Evolutionary conservation across 2,888 invertebrate species (phyloP), one percentile per base, ranked within the genome.

Genomic region (Caenorhabditis becei): DNA sequence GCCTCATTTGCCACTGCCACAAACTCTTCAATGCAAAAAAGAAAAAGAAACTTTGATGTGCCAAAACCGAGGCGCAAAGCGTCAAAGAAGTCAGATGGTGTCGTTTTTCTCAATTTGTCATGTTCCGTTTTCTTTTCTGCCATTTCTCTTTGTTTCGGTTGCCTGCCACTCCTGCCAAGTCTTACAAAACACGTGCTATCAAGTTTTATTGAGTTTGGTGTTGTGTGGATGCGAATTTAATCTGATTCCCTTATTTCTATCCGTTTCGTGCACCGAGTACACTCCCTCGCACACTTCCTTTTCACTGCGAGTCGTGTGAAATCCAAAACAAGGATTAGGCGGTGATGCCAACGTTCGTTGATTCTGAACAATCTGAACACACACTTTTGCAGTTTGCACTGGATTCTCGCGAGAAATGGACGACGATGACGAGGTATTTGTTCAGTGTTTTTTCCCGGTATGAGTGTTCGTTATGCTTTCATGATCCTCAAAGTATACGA

Each of bases 101-200:
- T 75, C 75, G 75, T 75, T 66, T 75, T 66, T 75, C 75, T 75
- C 75, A 66, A 75, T 75, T 75, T 75, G 75, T 66, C 75, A 75
- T 66, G 66, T 61, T 61, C 66, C 61, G 59, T 66, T 74, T 59
- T 66, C n/a, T 51, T 66, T 23, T 49, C 35, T 51, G 53, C 49
- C 23, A 20, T 54, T 37, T 35, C 37, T 23, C 51, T 53, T 51
- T 49, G 49, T 37, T 58, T 32, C 18, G 56, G 14, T 28, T 5
- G 24, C 0, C 37, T 59, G 20, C 14, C 32, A n/a, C 58, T 41
- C 14, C 2, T 5, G 7, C 11, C 14, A 14, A 7, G 14, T 11
- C 28, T 35, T 49, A 47, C 41, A 54, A 44, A 32, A 63, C 63
- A 32, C 62, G 26, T 74, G 56, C 66, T 74, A 74, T 74, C 74